Percentiles rank a stretch among this genome's conserved stretches.
Conservation (phyloP, 2,113 vertebrate species). For the Actenoides lindsayi region DNA sequence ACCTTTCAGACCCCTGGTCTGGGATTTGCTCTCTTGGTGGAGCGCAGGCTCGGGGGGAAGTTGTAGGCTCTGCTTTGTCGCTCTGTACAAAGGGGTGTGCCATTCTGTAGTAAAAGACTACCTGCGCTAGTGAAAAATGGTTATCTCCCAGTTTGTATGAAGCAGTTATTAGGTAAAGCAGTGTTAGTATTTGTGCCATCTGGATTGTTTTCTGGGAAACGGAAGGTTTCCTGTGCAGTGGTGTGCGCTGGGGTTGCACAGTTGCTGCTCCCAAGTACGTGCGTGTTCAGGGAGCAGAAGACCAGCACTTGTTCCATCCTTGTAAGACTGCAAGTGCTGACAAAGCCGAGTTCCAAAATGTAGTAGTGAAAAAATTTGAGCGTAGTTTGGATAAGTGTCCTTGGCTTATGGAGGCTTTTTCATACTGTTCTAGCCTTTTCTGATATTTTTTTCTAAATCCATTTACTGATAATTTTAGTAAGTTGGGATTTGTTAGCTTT, state of each 20-base stretch:
- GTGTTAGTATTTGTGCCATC: too few relatives aligned
- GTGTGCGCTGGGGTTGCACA: not conserved
- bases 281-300: not conserved
- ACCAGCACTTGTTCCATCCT: not conserved
- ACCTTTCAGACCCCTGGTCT: not conserved
- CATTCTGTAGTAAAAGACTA: not conserved
- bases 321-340: not conserved
- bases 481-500: not conserved
- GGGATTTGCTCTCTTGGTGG: not conserved
- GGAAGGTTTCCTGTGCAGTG: not conserved
- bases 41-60: not conserved
- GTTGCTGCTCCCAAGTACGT: fast-evolving
- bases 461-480: not conserved
- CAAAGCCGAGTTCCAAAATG: not conserved
- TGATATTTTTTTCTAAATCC: not conserved
- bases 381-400: not conserved
- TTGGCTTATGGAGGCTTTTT: not conserved
- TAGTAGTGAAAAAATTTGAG: not conserved
- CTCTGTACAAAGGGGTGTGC: fast-evolving
- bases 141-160: not conserved
- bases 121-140: not conserved
- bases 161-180: not conserved
- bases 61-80: not conserved
- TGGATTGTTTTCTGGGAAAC: not conserved
- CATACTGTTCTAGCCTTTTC: fast-evolving